phyloP scores from a whole-genome alignment of 2,888 invertebrate genomes.

The Hypomecis atomaria region DNA sequence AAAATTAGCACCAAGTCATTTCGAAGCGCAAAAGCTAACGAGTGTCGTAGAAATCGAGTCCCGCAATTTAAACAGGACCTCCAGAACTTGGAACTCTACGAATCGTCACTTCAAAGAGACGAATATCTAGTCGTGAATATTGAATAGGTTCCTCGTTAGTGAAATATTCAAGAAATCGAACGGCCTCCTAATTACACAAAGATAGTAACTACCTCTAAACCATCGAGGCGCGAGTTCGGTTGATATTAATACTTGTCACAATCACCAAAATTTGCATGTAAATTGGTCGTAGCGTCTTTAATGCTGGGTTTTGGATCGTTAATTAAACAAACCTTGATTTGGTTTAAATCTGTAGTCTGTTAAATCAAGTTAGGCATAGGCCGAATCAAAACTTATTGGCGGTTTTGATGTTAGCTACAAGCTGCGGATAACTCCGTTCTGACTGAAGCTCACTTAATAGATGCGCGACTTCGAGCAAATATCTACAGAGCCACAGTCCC shows the following conservation, averaged over 20 bases:
- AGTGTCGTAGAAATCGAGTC: constrained; percentile 55
- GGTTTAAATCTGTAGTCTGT: constrained; percentile 7
- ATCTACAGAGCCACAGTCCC: too few relatives aligned
- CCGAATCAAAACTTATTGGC: too few relatives aligned
- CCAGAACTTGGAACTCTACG: constrained; percentile 61
- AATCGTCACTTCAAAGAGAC: constrained; percentile 62
- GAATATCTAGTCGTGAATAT: constrained; percentile 64
- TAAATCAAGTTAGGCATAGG: neutral
- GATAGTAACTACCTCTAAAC: constrained; percentile 12
- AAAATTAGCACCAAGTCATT: constrained; percentile 17
- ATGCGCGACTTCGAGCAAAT: too few relatives aligned
- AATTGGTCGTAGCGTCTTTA: constrained; percentile 35
- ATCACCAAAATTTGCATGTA: constrained; percentile 40
- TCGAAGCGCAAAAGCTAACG: constrained; percentile 19
- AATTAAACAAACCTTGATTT: constrained; percentile 29
- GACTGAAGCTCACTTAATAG: too few relatives aligned
- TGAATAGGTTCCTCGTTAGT: constrained; percentile 69
- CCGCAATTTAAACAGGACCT: constrained; percentile 66
- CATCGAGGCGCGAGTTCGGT: constrained; percentile 51
- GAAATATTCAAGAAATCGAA: constrained; percentile 73
- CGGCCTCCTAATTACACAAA: constrained; percentile 60
- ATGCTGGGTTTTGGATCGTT: constrained; percentile 32
- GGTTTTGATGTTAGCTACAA: too few relatives aligned
- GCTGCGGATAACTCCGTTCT: too few relatives aligned
- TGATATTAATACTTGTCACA: constrained; percentile 52